Evolutionary conservation across 2,113 vertebrate species (phyloP).

Genomic region (Lampris incognitus): DNA sequence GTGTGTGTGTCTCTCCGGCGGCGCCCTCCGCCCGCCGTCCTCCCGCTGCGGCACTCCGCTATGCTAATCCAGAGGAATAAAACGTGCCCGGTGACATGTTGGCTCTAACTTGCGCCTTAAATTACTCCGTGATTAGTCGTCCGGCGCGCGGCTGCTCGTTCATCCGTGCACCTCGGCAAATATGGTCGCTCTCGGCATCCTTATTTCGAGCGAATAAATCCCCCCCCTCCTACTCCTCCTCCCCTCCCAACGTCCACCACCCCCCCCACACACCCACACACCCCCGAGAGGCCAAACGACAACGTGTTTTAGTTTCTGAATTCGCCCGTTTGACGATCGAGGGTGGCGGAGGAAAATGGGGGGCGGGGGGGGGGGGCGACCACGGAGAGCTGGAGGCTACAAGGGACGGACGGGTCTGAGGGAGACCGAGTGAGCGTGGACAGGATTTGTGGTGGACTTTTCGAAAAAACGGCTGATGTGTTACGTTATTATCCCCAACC

Average conservation of each 20-base stretch:
- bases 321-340: slow-evolving; percentile 40
- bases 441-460: slow-evolving; percentile 49
- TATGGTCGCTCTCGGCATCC: slow-evolving; percentile 37
- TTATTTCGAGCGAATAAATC: slow-evolving; percentile 64
- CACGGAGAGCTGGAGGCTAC: slow-evolving; percentile 22
- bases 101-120: slow-evolving; percentile 68
- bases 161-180: slow-evolving; percentile 40
- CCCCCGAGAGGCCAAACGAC: slow-evolving; percentile 35
- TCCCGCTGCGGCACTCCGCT: slow-evolving; percentile 76
- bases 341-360: slow-evolving; percentile 14
- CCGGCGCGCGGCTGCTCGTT: slow-evolving; percentile 41
- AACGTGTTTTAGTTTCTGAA: slow-evolving; percentile 52
- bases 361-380: slow-evolving; percentile 52
- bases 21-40: slow-evolving; percentile 75
- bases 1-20: slow-evolving; percentile 53
- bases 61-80: slow-evolving; percentile 56
- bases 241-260: no score
- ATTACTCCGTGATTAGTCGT: slow-evolving; percentile 62
- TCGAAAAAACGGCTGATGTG: slow-evolving; percentile 23
- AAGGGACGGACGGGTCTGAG: slow-evolving; percentile 65
- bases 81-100: slow-evolving; percentile 55
- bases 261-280: no score
- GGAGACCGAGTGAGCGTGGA: slow-evolving; percentile 39
- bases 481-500: neutral
- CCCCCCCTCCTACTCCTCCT: slow-evolving; percentile 4